Conservation (phyloP, 2,888 invertebrate genomes). For the Plagiodera versicolora region DNA sequence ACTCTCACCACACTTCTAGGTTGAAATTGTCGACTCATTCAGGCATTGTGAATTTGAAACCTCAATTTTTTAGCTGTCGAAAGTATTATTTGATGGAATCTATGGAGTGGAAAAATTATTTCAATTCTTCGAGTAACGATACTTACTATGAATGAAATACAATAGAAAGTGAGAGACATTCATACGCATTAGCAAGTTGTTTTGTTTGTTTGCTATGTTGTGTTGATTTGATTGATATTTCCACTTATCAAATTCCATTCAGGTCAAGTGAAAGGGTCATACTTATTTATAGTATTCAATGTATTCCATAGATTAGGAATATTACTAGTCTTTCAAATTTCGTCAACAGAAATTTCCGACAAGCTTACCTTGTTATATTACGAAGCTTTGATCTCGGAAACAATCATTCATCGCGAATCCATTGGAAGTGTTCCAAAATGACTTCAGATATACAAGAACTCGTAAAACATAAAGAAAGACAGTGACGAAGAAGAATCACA, state of each 20-base stretch:
- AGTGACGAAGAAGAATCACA: not conserved
- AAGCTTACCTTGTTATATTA: not conserved
- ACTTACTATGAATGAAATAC: too few relatives aligned
- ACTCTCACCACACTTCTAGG: too few relatives aligned
- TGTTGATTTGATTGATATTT: conserved; percentile 17
- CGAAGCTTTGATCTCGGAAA: not conserved
- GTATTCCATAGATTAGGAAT: too few relatives aligned
- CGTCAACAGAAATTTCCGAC: not conserved
- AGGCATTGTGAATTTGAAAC: too few relatives aligned
- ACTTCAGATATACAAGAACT: not conserved
- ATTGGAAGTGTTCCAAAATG: not conserved
- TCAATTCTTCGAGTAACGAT: too few relatives aligned
- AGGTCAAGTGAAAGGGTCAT: conserved; percentile 2
- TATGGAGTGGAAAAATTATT: too few relatives aligned
- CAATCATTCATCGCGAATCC: not conserved
- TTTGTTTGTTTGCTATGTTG: conserved; percentile 19
- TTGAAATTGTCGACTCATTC: too few relatives aligned
- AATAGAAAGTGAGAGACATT: not conserved
- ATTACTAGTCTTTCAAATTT: too few relatives aligned
- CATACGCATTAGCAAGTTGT: not conserved
- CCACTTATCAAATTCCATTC: not conserved
- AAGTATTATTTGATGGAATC: too few relatives aligned
- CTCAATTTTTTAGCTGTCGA: too few relatives aligned
- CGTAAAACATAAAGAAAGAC: not conserved
- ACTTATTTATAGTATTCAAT: not conserved